Base-by-base conservation (phyloP, 2,797 vertebrate species). In the Lacerta viridis region DNA sequence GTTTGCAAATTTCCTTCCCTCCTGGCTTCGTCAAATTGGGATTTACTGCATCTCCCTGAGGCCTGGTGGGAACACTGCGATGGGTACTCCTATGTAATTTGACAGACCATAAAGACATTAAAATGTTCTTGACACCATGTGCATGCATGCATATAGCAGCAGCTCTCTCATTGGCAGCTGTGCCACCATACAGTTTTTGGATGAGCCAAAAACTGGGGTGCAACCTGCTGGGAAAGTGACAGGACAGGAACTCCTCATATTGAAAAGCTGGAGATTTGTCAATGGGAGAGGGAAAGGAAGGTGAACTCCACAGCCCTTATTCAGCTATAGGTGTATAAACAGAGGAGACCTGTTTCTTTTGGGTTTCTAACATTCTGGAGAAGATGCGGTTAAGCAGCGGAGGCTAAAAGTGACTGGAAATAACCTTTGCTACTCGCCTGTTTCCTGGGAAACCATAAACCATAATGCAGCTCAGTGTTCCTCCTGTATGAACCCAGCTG, bases 391-490 rank as follows among this genome's bases (percentile, higher is more conserved):
- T 82, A 18, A 66, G 4, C 50, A 46, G 55, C 39, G 74, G 50
- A 27, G 46, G 69, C 25, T 29, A 29, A 39, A 5, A 64, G 36
- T 64, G 25, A 23, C 55, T 64, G 39, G 55, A 64, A 83, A 76
- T 83, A 76, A 68, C n/a, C 72, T 82, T 74, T 87, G 39, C 39
- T 43, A 36, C 3, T 6, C 20, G 74, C 20, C 36, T 4, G 55
- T 82, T 87, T 87, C 86, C 80, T 50, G 71, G 55, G 86, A 82
- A 75, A 76, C 71, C 18, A 75, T 50, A 39, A 74, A 72, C 46
- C 83, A 76, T 82, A 64, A 82, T 75, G 72, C 71, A 82, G n/a
- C 41, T 66, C 29, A 25, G 5, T 36, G 18, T 36, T 82, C n/a
- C 69, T 75, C 55, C 84, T n/a, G 11, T 66, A 36, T 87, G 86